A percentile compares a stretch with the other conserved stretches of the same genome.
phyloP scores from a whole-genome alignment of 2,888 invertebrate species.

The Sipha maydis region DNA sequence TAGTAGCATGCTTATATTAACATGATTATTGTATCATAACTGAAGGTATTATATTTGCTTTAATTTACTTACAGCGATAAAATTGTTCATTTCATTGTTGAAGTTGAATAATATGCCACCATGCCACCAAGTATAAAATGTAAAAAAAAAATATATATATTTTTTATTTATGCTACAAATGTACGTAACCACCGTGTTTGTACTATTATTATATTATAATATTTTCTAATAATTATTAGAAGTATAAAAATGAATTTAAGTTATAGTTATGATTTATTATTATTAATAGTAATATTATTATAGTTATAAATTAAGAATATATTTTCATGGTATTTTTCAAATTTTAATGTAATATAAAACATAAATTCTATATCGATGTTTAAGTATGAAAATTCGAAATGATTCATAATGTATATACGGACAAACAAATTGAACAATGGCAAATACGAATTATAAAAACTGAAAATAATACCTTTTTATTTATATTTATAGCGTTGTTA shows the following conservation, averaged over 20 bases:
- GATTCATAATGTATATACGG: neutral
- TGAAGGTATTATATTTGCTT: neutral
- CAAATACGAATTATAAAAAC: neutral
- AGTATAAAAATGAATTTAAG: too few species aligned
- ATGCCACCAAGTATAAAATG: too few species aligned
- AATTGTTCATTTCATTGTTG: neutral
- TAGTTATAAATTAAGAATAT: too few species aligned
- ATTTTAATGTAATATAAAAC: neutral
- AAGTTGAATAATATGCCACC: too few species aligned
- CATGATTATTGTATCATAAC: too few species aligned
- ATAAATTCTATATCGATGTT: neutral
- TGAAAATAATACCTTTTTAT: neutral
- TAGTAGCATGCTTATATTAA: neutral
- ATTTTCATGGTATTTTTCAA: neutral
- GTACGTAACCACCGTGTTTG: too few species aligned
- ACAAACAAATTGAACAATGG: neutral
- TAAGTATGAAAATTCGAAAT: neutral
- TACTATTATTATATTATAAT: too few species aligned
- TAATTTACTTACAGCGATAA: neutral
- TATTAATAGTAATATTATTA: too few species aligned
- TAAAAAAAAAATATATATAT: too few species aligned
- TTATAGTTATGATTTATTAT: too few species aligned
- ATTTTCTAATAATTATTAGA: too few species aligned
- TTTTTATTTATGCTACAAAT: too few species aligned
- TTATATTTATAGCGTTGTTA: neutral